Evolutionary conservation across 1,140 invertebrate species (phyloP), one percentile per base, ranked within the genome.

Genomic region (Brachionus koreanus): DNA sequence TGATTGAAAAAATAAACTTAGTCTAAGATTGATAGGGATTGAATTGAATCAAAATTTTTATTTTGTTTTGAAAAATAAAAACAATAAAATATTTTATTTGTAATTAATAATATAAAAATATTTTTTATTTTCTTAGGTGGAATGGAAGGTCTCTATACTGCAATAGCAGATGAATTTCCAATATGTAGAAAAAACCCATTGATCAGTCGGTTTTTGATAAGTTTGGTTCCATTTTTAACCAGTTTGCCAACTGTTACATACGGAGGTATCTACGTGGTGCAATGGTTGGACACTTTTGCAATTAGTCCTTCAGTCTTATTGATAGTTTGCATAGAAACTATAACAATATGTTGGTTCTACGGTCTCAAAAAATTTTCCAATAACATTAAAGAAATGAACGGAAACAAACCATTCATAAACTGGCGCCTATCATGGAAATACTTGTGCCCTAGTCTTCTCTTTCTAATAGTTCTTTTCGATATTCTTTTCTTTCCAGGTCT

Each of bases 321-420:
- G 3, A 25, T 82, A 33, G 63, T 69, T 5, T 42, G 69, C 33
- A 23, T 19, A 39, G 82, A 82, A 75, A 2, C 33, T 1, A n/a
- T 82, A 12, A 63, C 65, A 25, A 75, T 72, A 39, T 19, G 37
- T 13, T 82, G 82, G 82, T 72, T 52, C 13, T 82, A 82, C 42
- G 87, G 87, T 57, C 83, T 88, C 19, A 83, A 86, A 7, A 85
- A 86, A n/a, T 86, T 89, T 82, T 85, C 84, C 46, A 85, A 86
- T 10, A 88, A 90, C 72, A 85, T 90, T 19, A 77, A 88, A 16
- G 87, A 88, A 63, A 90, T 90, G 89, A 84, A 88, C 3, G 85
- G 85, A 13, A 83, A 37, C 29, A 84, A 82, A 37, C 85, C 86
- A 0, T 84, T 84, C 4, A 52, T 84, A 5, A 89, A 88, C 81